Percentiles rank a stretch among this genome's conserved stretches.
phyloP scores from a whole-genome alignment of 2,888 invertebrate species.

The Eugnorisma glareosa region DNA sequence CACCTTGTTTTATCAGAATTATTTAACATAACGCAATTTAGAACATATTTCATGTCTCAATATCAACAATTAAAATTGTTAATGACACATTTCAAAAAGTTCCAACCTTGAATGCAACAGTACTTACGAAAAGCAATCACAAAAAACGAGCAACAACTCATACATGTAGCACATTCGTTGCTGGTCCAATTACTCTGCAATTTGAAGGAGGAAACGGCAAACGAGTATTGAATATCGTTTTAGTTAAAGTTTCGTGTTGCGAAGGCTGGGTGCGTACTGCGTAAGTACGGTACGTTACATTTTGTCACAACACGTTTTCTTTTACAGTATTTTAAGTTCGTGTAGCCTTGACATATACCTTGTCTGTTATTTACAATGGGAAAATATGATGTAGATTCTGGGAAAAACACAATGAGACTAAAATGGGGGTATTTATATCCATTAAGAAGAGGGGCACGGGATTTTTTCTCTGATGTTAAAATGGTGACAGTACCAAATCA shows the following conservation, averaged over 20 bases:
- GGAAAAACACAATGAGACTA: conserved; percentile 18
- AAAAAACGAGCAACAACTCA: conserved; percentile 44
- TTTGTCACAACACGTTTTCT: conserved; percentile 47
- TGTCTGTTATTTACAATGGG: conserved; percentile 4
- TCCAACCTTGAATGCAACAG: conserved; percentile 57
- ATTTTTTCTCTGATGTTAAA: neutral
- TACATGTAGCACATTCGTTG: conserved; percentile 59
- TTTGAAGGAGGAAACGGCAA: conserved; percentile 58
- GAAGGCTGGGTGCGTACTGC: conserved; percentile 65
- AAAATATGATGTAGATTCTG: conserved; percentile 22
- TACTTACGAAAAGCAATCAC: conserved; percentile 47
- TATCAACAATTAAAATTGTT: conserved; percentile 58
- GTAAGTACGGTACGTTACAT: conserved; percentile 56
- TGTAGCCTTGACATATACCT: conserved; percentile 28
- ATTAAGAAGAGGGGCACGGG: conserved; percentile 1
- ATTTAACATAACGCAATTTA: conserved; percentile 28
- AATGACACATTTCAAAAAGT: conserved; percentile 63
- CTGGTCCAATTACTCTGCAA: conserved; percentile 60
- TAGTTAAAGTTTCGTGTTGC: conserved; percentile 54
- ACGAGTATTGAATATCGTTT: conserved; percentile 68
- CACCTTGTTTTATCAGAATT: conserved; percentile 9
- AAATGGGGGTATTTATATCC: conserved; percentile 23
- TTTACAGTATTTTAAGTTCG: conserved; percentile 54
- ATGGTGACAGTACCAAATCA: neutral
- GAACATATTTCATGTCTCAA: conserved; percentile 45